Evolutionary conservation across 2,113 vertebrate species (phyloP).

Genomic region (Upupa epops): DNA sequence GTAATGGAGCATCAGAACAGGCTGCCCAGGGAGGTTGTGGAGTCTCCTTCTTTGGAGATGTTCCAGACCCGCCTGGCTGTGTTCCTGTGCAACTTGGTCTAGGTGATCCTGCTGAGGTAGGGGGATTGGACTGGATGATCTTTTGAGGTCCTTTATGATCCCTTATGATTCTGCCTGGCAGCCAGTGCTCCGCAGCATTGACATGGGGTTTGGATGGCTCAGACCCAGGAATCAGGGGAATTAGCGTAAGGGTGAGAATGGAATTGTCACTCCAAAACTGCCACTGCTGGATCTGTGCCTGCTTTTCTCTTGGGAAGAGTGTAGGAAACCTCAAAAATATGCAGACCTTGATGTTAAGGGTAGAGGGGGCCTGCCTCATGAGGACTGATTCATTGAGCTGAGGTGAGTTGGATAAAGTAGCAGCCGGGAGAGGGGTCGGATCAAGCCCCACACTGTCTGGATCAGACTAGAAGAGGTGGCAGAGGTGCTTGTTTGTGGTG

Average conservation of each 20-base stretch:
- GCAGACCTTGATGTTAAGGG: neutral
- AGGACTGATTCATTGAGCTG: neutral
- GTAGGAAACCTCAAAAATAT: neutral
- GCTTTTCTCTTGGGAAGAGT: neutral
- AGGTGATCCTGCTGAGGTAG: too few relatives aligned
- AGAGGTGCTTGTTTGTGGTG: neutral
- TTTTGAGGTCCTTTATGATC: too few relatives aligned
- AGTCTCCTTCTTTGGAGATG: too few relatives aligned
- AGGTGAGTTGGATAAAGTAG: neutral
- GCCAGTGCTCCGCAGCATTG: neutral
- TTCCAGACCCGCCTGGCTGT: too few relatives aligned
- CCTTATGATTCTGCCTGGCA: neutral
- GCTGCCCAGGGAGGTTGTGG: too few relatives aligned
- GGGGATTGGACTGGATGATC: too few relatives aligned
- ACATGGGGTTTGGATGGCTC: neutral
- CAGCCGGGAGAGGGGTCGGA: neutral
- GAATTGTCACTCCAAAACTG: neutral
- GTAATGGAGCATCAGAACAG: too few relatives aligned
- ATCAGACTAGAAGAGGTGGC: neutral
- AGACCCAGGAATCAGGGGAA: neutral
- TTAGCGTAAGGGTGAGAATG: neutral
- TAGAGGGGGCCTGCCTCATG: neutral
- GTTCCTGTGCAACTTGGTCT: too few relatives aligned
- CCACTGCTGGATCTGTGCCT: neutral
- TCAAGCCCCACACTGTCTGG: neutral